Evolutionary conservation across 2,113 vertebrate species (phyloP).

Genomic region (Camelus dromedarius): DNA sequence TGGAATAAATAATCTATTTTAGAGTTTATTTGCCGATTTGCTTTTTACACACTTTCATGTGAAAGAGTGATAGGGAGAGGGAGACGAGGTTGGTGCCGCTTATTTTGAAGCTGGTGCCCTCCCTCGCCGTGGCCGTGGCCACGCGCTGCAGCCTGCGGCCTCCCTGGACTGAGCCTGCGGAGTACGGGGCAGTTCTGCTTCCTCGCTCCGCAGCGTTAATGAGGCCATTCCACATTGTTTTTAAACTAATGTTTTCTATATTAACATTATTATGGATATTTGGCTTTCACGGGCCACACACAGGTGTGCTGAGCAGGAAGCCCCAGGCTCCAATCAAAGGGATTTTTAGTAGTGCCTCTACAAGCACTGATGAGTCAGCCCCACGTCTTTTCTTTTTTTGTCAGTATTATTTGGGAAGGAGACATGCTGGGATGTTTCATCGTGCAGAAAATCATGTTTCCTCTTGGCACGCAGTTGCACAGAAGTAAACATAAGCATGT

Average conservation of each 20-base stretch:
- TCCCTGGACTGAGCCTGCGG: conserved; percentile 86
- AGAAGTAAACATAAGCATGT: conserved; percentile 85
- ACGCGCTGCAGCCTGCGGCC: conserved; percentile 90
- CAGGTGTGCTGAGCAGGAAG: conserved; percentile 84
- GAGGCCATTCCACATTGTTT: conserved; percentile 88
- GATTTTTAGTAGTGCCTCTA: conserved; percentile 78
- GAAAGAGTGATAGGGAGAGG: conserved; percentile 88
- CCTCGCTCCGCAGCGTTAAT: conserved; percentile 50
- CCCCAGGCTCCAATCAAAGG: conserved; percentile 81
- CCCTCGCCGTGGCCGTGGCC: conserved; percentile 89
- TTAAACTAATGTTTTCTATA: conserved; percentile 90
- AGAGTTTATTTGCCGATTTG: conserved; percentile 91
- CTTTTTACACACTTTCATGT: conserved; percentile 92
- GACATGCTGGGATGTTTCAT: conserved; percentile 75
- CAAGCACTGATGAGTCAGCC: conserved; percentile 76
- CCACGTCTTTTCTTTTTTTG: conserved; percentile 81
- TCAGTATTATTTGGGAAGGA: conserved; percentile 91
- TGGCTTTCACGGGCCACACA: conserved; percentile 81
- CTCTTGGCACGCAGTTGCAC: conserved; percentile 86
- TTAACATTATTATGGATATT: conserved; percentile 86
- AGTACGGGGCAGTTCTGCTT: not conserved
- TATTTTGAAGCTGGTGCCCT: conserved; percentile 97
- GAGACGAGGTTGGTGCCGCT: conserved; percentile 90
- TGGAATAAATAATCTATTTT: conserved; percentile 92
- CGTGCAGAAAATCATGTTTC: conserved; percentile 85